A percentile compares a stretch with the other conserved stretches of the same genome.
phyloP scores from a whole-genome alignment of 2,113 vertebrate species.

The Apeltes quadracus region DNA sequence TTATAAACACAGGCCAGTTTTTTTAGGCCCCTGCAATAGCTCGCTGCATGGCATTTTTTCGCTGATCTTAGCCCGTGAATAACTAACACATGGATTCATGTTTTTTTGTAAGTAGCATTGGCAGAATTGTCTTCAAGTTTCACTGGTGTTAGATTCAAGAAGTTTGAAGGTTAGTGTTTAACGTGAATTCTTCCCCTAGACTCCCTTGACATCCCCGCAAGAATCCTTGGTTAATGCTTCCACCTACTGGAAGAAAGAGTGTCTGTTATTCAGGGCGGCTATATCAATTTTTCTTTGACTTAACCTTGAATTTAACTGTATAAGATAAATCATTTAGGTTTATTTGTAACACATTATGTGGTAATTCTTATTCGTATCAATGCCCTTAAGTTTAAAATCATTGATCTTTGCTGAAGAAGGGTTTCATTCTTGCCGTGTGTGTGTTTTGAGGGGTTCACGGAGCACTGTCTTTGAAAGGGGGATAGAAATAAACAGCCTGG shows the following conservation, averaged over 20 bases:
- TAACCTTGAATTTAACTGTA: no score
- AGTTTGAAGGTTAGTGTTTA: not conserved
- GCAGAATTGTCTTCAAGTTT: constrained; percentile 1
- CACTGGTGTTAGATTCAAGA: not conserved
- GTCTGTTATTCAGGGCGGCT: not conserved
- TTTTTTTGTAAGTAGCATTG: not conserved
- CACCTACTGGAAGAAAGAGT: constrained; percentile 62
- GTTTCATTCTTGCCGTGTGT: not conserved
- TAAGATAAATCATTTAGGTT: not conserved
- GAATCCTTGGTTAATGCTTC: constrained; percentile 52
- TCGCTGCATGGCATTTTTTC: constrained; percentile 3
- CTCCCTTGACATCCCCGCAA: not conserved
- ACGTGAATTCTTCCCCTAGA: not conserved
- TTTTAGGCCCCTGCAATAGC: constrained; percentile 2
- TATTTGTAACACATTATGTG: no score
- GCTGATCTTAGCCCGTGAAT: constrained; percentile 8
- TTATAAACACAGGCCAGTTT: no score
- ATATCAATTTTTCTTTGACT: no score
- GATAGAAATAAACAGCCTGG: constrained; percentile 40
- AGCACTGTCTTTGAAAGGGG: constrained; percentile 20
- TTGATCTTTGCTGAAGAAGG: not conserved
- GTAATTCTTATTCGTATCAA: not conserved
- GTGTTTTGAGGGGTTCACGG: not conserved
- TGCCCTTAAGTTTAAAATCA: not conserved
- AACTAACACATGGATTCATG: not conserved